Conservation (phyloP, 1,140 invertebrate species). For the Drosophila yakuba region DNA sequence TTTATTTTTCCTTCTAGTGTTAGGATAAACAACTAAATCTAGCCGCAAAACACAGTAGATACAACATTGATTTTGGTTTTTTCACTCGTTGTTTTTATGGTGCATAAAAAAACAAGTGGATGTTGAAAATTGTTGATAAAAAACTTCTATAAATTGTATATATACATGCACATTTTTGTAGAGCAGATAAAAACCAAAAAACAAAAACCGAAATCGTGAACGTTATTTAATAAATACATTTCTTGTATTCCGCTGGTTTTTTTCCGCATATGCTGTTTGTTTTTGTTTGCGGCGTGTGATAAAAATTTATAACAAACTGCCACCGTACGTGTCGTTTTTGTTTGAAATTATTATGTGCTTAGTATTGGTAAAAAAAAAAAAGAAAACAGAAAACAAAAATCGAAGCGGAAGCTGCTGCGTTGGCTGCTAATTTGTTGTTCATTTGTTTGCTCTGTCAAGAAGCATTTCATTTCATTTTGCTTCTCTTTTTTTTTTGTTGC, state of each 20-base stretch:
- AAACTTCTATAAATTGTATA: constrained; percentile 38
- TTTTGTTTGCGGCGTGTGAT: constrained; percentile 58
- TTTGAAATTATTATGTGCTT: constrained; percentile 16
- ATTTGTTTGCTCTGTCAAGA: constrained; percentile 52
- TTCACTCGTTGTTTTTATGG: constrained; percentile 4
- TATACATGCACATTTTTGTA: constrained; percentile 6
- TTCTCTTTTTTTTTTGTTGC: constrained; percentile 8
- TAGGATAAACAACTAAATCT: constrained; percentile 45
- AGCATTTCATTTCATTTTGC: constrained; percentile 41
- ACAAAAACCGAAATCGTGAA: constrained; percentile 2
- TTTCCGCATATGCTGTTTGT: constrained; percentile 29
- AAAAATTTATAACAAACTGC: constrained; percentile 15
- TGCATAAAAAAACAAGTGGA: constrained; percentile 26
- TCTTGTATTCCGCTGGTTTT: constrained; percentile 12
- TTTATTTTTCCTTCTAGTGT: constrained; percentile 9
- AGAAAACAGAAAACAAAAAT: constrained; percentile 8
- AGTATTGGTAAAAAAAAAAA: constrained; percentile 12
- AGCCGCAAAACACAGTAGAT: constrained; percentile 36
- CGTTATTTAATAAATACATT: constrained; percentile 34
- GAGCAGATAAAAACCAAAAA: constrained; percentile 19
- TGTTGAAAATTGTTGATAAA: constrained; percentile 37
- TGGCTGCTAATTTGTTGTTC: constrained; percentile 51
- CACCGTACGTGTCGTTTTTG: constrained; percentile 54
- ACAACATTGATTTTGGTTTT: constrained; percentile 35
- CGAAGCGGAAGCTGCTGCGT: constrained; percentile 35